Evolutionary conservation across 2,888 invertebrate genomes (phyloP).

Genomic region (Philopedon plagiatum): DNA sequence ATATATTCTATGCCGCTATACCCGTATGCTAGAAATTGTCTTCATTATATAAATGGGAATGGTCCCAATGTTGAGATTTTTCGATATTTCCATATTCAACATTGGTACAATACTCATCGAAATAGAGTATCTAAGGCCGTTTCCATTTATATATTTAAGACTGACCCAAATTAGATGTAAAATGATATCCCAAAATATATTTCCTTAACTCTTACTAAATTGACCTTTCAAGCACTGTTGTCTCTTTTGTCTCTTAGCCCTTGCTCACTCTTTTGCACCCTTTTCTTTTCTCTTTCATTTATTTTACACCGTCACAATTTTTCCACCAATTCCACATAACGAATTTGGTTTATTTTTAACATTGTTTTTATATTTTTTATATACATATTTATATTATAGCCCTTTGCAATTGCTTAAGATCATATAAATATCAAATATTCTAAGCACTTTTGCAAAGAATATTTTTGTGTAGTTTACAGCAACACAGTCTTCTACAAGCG

Average conservation of each 20-base stretch:
- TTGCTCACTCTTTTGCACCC: conserved; percentile 53
- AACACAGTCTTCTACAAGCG: conserved; percentile 5
- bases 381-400: conserved; percentile 29
- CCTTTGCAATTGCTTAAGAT: conserved; percentile 31
- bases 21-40: conserved; percentile 35
- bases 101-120: background rate
- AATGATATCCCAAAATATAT: conserved; percentile 11
- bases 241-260: conserved; percentile 45
- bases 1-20: conserved; percentile 33
- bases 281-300: conserved; percentile 38
- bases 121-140: background rate
- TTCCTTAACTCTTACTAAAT: conserved; percentile 23
- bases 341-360: conserved; percentile 58
- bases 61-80: background rate
- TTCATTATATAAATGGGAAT: conserved; percentile 35
- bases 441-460: background rate
- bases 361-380: conserved; percentile 35
- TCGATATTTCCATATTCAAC: conserved; percentile 2
- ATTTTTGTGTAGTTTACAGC: background rate
- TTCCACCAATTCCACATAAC: conserved; percentile 61
- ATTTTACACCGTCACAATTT: conserved; percentile 42
- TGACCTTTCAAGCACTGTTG: conserved; percentile 27
- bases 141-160: conserved; percentile 27
- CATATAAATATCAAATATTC: background rate
- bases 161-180: conserved; percentile 26